A percentile compares a stretch with the other conserved stretches of the same genome.
Conservation (phyloP, 2,888 invertebrate genomes). For the Orthosia gothica region DNA sequence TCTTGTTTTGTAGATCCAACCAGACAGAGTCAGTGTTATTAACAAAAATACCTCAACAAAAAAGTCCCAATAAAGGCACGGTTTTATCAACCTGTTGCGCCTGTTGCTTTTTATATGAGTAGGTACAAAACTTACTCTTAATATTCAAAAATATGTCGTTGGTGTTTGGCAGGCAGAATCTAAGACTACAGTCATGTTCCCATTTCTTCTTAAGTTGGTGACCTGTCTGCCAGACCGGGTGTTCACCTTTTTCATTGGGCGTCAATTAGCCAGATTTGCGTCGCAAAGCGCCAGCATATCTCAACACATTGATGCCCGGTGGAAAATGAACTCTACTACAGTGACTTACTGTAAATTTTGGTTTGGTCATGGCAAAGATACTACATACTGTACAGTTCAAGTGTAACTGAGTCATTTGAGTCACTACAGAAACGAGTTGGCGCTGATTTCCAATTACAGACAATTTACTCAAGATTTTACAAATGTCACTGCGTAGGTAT, state of each 20-base stretch:
- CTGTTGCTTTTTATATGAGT: neutral
- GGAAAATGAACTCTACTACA: constrained; percentile 54
- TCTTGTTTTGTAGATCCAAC: constrained; percentile 2
- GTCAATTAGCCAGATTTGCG: constrained; percentile 75
- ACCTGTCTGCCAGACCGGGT: constrained; percentile 65
- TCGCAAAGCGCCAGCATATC: constrained; percentile 58
- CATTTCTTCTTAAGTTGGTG: constrained; percentile 42
- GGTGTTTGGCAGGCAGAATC: neutral
- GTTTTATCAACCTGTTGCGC: constrained; percentile 4
- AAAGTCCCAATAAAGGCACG: neutral
- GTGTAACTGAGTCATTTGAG: constrained; percentile 68
- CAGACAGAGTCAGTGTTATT: neutral
- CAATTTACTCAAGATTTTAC: constrained; percentile 51
- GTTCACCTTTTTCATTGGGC: constrained; percentile 73
- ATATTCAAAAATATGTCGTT: neutral
- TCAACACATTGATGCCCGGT: constrained; percentile 12
- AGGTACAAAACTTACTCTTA: neutral
- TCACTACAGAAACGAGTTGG: constrained; percentile 67
- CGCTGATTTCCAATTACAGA: constrained; percentile 71
- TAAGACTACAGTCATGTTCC: neutral
- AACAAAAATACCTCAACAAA: neutral
- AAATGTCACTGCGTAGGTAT: constrained; percentile 25
- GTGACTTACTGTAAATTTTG: constrained; percentile 37
- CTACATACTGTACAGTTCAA: constrained; percentile 63
- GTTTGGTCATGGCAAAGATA: constrained; percentile 32